Conservation (phyloP, 1,140 invertebrate species). For the Uloborus diversus region DNA sequence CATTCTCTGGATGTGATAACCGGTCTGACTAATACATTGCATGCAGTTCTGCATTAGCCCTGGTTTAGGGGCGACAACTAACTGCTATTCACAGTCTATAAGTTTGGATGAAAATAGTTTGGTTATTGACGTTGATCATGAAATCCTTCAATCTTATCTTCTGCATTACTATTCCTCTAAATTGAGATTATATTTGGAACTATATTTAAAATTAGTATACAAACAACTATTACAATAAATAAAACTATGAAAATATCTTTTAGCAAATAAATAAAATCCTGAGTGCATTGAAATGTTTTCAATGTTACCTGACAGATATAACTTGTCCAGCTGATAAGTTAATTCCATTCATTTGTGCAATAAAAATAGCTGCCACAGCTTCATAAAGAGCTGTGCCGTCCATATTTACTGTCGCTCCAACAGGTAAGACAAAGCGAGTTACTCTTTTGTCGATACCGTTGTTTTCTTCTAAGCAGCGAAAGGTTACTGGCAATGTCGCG, state of each 20-base stretch:
- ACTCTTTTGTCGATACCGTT: slow-evolving; percentile 87
- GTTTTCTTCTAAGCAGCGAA: slow-evolving; percentile 92
- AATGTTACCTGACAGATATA: slow-evolving; percentile 84
- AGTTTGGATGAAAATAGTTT: too few relatives aligned
- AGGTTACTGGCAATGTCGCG: slow-evolving; percentile 93
- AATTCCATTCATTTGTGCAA: slow-evolving; percentile 90
- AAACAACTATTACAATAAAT: not conserved
- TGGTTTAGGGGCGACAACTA: too few relatives aligned
- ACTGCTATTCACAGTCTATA: too few relatives aligned
- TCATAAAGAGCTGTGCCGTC: slow-evolving; percentile 94
- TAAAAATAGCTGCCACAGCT: slow-evolving; percentile 86
- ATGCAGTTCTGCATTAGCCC: too few relatives aligned
- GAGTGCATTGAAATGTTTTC: too few relatives aligned
- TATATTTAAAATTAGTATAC: not conserved
- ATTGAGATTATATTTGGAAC: not conserved
- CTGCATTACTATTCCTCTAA: too few relatives aligned
- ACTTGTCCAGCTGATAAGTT: slow-evolving; percentile 71
- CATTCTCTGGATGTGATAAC: too few relatives aligned
- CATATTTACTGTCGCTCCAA: slow-evolving; percentile 93
- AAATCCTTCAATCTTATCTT: too few relatives aligned
- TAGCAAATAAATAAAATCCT: not conserved
- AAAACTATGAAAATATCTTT: not conserved
- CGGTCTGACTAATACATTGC: too few relatives aligned
- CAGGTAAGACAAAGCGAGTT: slow-evolving; percentile 88
- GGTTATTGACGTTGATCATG: too few relatives aligned